Percentiles rank a stretch among this genome's conserved stretches.
phyloP scores from a whole-genome alignment of 30 jellyfish, hydroid and myxozoan species.

The Aurelia sp. region DNA sequence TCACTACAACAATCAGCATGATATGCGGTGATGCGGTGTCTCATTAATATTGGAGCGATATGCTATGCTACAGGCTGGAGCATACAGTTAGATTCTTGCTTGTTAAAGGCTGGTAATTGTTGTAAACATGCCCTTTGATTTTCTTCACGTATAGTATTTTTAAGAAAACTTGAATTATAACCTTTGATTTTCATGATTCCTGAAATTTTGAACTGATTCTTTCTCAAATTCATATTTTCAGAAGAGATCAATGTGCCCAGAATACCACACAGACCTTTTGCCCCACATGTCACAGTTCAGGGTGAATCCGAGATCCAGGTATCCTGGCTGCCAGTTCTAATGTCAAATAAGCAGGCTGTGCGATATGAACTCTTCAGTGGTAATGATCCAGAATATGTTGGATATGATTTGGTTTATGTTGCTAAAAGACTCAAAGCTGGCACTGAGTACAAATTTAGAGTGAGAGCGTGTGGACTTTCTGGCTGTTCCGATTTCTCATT shows the following conservation, averaged over 20 bases:
- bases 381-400: constrained; percentile 82
- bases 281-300: constrained; percentile 75
- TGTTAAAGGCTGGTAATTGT: too few relatives aligned
- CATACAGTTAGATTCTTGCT: too few relatives aligned
- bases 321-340: constrained; percentile 84
- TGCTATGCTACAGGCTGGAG: too few relatives aligned
- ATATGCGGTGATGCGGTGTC: too few relatives aligned
- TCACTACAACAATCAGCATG: too few relatives aligned
- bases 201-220: neutral
- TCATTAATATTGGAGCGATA: too few relatives aligned
- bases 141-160: too few relatives aligned
- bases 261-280: constrained; percentile 80
- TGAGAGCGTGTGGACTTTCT: constrained; percentile 74
- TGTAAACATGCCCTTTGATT: too few relatives aligned
- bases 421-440: constrained; percentile 84
- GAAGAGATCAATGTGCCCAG: constrained; percentile 22
- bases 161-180: too few relatives aligned
- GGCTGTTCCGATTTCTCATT: constrained; percentile 85
- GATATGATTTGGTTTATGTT: constrained; percentile 80
- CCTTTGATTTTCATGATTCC: too few relatives aligned
- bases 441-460: constrained; percentile 74
- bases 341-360: constrained; percentile 43
- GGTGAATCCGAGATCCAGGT: constrained; percentile 78
- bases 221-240: neutral
- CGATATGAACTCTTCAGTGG: constrained; percentile 82